Evolutionary conservation across 2,113 vertebrate species (phyloP).

Genomic region (Alosa alosa): DNA sequence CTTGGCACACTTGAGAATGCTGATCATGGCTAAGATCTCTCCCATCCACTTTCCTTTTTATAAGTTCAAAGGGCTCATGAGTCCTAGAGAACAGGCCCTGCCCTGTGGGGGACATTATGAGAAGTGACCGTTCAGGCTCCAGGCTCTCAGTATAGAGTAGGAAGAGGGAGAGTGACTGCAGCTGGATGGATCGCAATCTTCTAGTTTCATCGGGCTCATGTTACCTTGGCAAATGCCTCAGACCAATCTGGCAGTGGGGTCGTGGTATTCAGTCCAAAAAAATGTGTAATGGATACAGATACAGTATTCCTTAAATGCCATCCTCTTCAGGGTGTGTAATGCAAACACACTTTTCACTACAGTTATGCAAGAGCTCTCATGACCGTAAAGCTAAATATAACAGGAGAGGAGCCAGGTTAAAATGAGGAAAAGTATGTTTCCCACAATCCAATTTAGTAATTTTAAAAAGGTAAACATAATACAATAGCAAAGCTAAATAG

Average conservation of each 20-base stretch:
- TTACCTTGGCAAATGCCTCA: neutral
- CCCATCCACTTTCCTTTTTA: neutral
- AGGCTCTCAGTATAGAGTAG: neutral
- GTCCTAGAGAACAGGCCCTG: neutral
- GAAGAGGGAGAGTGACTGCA: neutral
- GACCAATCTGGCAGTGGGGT: neutral
- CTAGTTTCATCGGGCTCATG: neutral
- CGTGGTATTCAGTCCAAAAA: neutral
- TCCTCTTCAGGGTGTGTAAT: neutral
- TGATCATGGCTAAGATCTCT: neutral
- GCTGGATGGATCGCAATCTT: neutral
- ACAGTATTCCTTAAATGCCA: neutral
- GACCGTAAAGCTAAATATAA: neutral
- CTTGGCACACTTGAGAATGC: neutral
- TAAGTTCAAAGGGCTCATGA: neutral
- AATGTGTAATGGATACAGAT: neutral
- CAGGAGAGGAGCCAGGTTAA: neutral
- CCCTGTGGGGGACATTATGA: neutral
- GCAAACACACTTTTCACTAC: neutral
- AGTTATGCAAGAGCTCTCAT: neutral
- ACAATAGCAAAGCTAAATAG: neutral
- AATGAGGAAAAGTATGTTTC: neutral
- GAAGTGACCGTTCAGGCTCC: neutral
- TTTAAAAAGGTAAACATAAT: neutral
- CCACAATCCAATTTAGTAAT: neutral